Base-by-base conservation (phyloP, 1,140 invertebrate genomes). In the Sinonovacula constricta region DNA sequence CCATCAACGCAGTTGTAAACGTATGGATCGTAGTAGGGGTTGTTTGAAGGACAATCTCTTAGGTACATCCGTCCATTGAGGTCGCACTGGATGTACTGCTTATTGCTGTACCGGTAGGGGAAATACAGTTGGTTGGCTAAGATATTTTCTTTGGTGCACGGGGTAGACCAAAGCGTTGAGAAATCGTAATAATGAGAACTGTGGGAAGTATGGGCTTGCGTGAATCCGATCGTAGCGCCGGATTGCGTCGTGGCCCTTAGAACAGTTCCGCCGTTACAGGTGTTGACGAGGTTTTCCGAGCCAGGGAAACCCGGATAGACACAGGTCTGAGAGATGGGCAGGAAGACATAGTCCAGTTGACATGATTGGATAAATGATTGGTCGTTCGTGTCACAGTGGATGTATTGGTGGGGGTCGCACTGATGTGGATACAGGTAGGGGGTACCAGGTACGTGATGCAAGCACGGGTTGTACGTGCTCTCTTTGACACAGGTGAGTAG, bases 1-100 rank as follows among this genome's bases (percentile, higher is more conserved):
- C 75, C 75, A 30, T 78, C 75, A 30, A 78, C 75, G 30, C 75
- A 78, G 3, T 65, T 78, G 30, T 78, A 18, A 22, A 22, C 62
- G 12, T 26, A 1, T 1, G 75, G 75, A 31, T 78, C 75, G 39
- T 69, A 78, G 49, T 53, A 78, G 56, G 22, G 22, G 56, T 59
- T 59, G 22, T 62, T 34, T 2, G 39, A 24, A 22, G 24, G 39
- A 33, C 75, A 78, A 28, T 39, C 56, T 18, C 33, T 33, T 5
- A 78, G 45, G 22, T 70, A 63, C 28, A 49, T 24, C 15, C 34
- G 3, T 10, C 75, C 75, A 33, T 33, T 31, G 4, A 62, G 22
- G 57, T 78, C 75, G 34, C 75, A 78, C 45, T 78, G 75, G 45
- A 78, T 78, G 24, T 70, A 78, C 56, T 69, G 62, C 39, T 78